phyloP scores from a whole-genome alignment of 2,888 invertebrate genomes.

The Idaea biselata region DNA sequence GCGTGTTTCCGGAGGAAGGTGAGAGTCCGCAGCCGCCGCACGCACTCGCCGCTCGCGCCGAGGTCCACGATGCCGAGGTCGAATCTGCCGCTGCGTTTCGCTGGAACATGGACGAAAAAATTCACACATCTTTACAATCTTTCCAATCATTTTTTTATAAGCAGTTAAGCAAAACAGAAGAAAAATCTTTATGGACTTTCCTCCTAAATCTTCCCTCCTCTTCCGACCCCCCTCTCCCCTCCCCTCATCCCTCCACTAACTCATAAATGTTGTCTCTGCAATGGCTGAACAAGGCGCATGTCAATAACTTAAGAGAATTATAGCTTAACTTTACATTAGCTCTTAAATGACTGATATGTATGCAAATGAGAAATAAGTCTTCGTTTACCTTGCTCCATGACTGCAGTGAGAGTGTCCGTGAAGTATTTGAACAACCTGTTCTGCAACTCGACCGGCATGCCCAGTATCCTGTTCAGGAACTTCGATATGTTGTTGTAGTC shows the following conservation, averaged over 20 bases:
- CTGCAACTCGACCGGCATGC: conserved; percentile 98
- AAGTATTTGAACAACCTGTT: conserved; percentile 99
- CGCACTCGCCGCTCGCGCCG: conserved; percentile 95
- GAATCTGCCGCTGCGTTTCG: conserved; percentile 96
- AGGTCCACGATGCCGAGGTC: conserved; percentile 92
- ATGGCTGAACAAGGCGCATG: no score
- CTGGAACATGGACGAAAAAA: conserved; percentile 52
- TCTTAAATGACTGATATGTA: no score
- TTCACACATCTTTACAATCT: neutral
- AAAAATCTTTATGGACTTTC: no score
- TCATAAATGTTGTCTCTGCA: no score
- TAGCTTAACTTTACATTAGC: no score
- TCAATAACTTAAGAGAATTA: no score
- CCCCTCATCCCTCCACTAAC: no score
- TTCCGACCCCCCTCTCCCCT: no score
- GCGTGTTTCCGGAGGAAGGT: conserved; percentile 93
- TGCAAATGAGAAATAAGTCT: no score
- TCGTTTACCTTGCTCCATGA: conserved; percentile 96
- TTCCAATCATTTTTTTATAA: no score
- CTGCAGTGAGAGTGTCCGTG: conserved; percentile 95
- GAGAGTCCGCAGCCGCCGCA: conserved; percentile 89
- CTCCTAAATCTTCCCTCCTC: no score
- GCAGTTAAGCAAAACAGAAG: no score
- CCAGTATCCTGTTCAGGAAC: conserved; percentile 98
- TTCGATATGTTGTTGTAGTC: conserved; percentile 99